A percentile compares a stretch with the other conserved stretches of the same genome.
Conservation (phyloP, 2,797 vertebrate genomes). For the Enteromius anoplus region DNA sequence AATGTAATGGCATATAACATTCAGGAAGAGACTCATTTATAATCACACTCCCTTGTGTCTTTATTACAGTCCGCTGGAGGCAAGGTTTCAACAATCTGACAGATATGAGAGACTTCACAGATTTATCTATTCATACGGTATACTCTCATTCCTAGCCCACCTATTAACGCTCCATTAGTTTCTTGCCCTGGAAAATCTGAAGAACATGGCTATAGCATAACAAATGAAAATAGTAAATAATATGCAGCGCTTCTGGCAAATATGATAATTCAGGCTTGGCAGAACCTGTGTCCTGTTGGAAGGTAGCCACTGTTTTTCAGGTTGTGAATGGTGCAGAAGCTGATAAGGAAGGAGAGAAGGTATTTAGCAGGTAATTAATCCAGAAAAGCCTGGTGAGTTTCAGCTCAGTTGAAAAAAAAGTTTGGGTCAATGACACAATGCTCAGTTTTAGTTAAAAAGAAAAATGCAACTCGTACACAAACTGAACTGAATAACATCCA, state of each 20-base stretch:
- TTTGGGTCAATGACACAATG: constrained; percentile 41
- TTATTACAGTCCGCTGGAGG: constrained; percentile 63
- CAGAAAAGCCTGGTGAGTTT: constrained; percentile 48
- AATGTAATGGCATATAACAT: constrained; percentile 50
- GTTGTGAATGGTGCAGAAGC: constrained; percentile 39
- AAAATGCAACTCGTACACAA: not conserved
- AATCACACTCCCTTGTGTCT: constrained; percentile 57
- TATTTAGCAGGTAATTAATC: constrained; percentile 57
- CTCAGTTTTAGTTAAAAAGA: constrained; percentile 40
- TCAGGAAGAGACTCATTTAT: constrained; percentile 58
- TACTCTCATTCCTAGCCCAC: constrained; percentile 16
- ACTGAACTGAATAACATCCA: not conserved
- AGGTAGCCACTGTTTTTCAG: constrained; percentile 40
- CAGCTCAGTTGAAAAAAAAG: constrained; percentile 34
- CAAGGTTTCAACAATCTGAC: constrained; percentile 63
- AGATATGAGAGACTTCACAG: constrained; percentile 61
- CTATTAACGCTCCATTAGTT: constrained; percentile 37
- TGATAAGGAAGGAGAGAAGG: constrained; percentile 39
- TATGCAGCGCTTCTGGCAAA: constrained; percentile 27
- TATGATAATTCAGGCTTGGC: constrained; percentile 51
- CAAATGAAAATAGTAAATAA: constrained; percentile 47
- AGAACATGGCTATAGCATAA: constrained; percentile 42
- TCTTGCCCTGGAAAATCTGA: constrained; percentile 43
- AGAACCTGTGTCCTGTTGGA: constrained; percentile 27
- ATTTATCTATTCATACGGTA: constrained; percentile 57